phyloP scores from a whole-genome alignment of 2,888 invertebrate genomes.

The Ametastegia equiseti region DNA sequence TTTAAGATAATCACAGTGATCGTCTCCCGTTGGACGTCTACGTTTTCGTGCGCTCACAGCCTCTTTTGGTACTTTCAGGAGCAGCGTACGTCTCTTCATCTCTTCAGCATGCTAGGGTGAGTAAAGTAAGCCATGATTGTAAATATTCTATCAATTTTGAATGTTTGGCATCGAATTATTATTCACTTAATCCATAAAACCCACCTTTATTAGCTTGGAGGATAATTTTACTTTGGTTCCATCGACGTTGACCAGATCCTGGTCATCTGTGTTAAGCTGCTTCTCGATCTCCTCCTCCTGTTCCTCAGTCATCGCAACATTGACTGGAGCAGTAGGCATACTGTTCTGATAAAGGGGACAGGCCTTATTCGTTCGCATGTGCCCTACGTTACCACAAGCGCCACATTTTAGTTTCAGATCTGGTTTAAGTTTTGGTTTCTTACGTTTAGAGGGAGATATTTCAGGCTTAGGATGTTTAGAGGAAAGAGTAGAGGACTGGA shows the following conservation, averaged over 20 bases:
- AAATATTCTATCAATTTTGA: neutral
- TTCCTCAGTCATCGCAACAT: constrained; percentile 87
- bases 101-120: constrained; percentile 88
- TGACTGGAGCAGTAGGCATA: constrained; percentile 80
- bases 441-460: constrained; percentile 81
- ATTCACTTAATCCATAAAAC: neutral
- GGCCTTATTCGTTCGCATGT: constrained; percentile 96
- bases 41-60: constrained; percentile 82
- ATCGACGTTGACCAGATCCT: constrained; percentile 94
- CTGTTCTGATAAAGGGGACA: constrained; percentile 94
- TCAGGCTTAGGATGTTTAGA: constrained; percentile 67
- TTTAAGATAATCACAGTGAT: constrained; percentile 94
- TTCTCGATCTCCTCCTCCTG: constrained; percentile 90
- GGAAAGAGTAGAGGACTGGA: constrained; percentile 63
- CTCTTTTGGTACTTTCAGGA: constrained; percentile 88
- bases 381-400: constrained; percentile 94
- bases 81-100: constrained; percentile 86
- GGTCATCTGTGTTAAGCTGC: constrained; percentile 87
- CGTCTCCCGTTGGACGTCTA: constrained; percentile 81
- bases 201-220: constrained; percentile 89
- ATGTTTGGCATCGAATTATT: neutral
- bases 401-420: constrained; percentile 96
- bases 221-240: constrained; percentile 96
- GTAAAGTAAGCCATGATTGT: neutral
- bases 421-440: constrained; percentile 91